phyloP scores from a whole-genome alignment of 2,113 vertebrate species.

The Rhodinocichla rosea region DNA sequence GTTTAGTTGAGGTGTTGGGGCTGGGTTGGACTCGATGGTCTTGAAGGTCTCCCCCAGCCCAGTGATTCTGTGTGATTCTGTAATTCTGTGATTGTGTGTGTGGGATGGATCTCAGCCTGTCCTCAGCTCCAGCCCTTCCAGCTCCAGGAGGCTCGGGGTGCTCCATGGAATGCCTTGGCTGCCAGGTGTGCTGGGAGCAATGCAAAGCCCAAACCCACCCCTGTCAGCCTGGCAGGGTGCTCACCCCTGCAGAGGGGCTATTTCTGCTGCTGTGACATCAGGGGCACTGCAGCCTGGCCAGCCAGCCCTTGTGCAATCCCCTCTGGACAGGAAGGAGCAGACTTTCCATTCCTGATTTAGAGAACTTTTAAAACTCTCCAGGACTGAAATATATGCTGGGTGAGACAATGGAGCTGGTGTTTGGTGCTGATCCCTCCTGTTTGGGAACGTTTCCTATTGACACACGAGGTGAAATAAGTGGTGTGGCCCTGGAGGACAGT shows the following conservation, averaged over 20 bases:
- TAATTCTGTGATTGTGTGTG: not conserved
- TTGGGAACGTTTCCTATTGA: constrained; percentile 39
- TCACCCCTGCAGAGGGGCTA: constrained; percentile 62
- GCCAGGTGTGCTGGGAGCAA: not conserved
- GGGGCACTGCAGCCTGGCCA: constrained; percentile 55
- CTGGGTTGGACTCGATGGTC: not conserved
- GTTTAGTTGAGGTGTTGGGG: not conserved
- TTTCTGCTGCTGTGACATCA: constrained; percentile 78
- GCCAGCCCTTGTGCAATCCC: constrained; percentile 42
- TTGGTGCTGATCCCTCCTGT: constrained; percentile 17
- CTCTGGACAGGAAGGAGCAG: constrained; percentile 34
- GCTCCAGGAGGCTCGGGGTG: not conserved
- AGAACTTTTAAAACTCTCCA: constrained; percentile 8
- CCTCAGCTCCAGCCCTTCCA: not conserved
- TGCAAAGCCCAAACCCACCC: not conserved
- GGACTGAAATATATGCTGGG: constrained; percentile 28
- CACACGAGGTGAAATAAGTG: not conserved
- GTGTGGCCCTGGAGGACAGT: not conserved
- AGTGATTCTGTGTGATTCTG: not conserved
- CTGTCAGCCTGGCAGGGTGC: not conserved
- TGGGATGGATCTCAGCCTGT: not conserved
- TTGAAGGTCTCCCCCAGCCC: not conserved
- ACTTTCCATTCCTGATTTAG: constrained; percentile 75
- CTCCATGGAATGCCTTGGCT: constrained; percentile 1
- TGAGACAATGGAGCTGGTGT: constrained; percentile 45